Conservation (phyloP, 2,797 vertebrate genomes). For the Pantherophis vulpinus region DNA sequence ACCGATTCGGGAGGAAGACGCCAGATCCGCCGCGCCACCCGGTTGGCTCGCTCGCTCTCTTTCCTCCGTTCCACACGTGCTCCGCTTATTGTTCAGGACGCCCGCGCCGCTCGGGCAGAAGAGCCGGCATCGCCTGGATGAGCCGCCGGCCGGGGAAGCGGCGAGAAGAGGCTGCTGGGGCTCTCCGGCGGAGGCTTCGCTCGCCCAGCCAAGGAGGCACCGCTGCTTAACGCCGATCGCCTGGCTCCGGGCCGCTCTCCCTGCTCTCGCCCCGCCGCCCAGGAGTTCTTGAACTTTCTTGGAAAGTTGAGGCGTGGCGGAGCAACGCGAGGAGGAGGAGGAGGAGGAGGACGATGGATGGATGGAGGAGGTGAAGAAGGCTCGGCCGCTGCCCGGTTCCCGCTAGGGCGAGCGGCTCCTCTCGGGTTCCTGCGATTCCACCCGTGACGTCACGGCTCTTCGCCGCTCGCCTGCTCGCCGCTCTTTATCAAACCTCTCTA, state of each 20-base stretch:
- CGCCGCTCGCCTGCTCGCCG: conserved; percentile 53
- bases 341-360: conserved; percentile 11
- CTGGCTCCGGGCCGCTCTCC: background rate
- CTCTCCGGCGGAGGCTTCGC: background rate
- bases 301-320: conserved; percentile 82
- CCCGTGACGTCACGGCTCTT: conserved; percentile 91
- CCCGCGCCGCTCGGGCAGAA: background rate
- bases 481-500: conserved; percentile 71
- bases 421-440: conserved; percentile 89
- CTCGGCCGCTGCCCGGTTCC: conserved; percentile 83
- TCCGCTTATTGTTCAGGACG: conserved; percentile 12
- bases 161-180: background rate
- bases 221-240: conserved; percentile 4
- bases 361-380: conserved; percentile 55
- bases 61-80: background rate
- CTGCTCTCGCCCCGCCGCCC: conserved; percentile 8
- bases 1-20: background rate
- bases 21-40: background rate
- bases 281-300: conserved; percentile 80
- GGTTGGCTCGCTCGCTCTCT: background rate
- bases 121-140: background rate
- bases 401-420: conserved; percentile 86
- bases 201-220: background rate
- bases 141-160: background rate
- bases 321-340: conserved; percentile 12